These are phyloP conservation scores for Pristiophorus japonicus DNA, from an alignment of 2,113 vertebrate species.

Conservation along the genomic window DNA sequence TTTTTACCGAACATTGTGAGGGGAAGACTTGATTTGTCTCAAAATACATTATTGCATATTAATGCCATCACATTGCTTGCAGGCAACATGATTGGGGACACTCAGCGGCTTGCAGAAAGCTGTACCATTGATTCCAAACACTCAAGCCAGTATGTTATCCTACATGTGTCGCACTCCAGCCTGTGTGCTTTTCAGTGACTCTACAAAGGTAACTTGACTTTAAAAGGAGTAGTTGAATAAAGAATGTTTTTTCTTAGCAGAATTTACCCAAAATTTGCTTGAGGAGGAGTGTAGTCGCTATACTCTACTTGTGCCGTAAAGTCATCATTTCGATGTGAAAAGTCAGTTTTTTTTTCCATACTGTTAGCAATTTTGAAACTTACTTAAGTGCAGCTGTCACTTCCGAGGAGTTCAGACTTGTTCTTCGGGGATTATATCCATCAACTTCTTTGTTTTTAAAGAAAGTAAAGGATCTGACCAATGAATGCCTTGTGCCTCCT, in stretches of 20 bases:
- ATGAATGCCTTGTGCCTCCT: slow-evolving; percentile 44
- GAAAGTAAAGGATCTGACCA: slow-evolving; percentile 54
- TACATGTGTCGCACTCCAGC: neutral
- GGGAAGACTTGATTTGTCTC: neutral
- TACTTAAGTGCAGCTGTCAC: slow-evolving; percentile 67
- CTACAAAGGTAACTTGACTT: neutral
- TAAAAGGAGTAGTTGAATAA: no score
- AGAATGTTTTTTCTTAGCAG: neutral
- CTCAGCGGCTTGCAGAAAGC: neutral
- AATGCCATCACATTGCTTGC: neutral
- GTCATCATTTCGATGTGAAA: neutral
- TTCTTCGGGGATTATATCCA: slow-evolving; percentile 49
- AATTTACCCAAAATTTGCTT: slow-evolving; percentile 10
- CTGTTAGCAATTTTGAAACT: slow-evolving; percentile 67
- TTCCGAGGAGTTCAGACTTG: slow-evolving; percentile 63
- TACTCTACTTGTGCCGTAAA: neutral
- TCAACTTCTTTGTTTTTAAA: slow-evolving; percentile 51
- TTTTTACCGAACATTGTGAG: neutral
- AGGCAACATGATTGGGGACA: neutral
- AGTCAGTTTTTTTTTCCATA: slow-evolving; percentile 35
- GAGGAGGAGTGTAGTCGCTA: neutral
- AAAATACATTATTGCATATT: neutral
- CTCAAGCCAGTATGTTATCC: neutral
- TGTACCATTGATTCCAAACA: neutral
- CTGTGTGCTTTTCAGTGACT: neutral